Base-by-base conservation (phyloP, 2,888 invertebrate species). In the Zaprionus lineosus region DNA sequence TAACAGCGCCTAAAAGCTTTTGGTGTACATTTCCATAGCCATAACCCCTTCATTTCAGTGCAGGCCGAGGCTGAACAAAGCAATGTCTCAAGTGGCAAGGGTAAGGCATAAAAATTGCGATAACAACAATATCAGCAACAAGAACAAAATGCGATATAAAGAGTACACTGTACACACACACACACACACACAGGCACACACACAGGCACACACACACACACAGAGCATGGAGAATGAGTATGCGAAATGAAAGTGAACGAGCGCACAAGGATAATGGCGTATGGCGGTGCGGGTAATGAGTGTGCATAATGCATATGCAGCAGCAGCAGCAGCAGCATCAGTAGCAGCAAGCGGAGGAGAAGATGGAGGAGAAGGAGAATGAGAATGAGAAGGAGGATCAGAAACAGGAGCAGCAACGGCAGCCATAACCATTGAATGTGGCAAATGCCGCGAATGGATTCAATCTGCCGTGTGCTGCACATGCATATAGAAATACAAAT, bases 231-330 rank as follows among this genome's bases (percentile, higher is more conserved):
- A 62, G 66, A 62, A 55, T 68, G 65, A 56, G 73, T 73, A 78
- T 74, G 83, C 62, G 65, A 84, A 83, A 83, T 83, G 86, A 86
- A 83, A 83, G 82, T 83, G 86, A 86, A 84, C 83, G 82, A 84
- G 84, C 74, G 82, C 74, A 84, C 82, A 85, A 83, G 86, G 75
- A 83, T 84, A 85, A 83, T 84, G 77, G 72, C 53, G 47, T 46
- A 51, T 53, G 58, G 60, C 56, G 74, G 79, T 74, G 67, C 59
- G 86, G 82, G 81, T 83, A 83, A 83, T 83, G 82, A 83, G 79
- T 84, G 84, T 68, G 86, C 84, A 82, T 82, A 82, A 82, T 82
- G 86, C 82, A 85, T 84, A 76, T 77, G 74, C 74, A 81, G 60
- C 73, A 83, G 76, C 48, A 79, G 53, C 57, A 50, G 48, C 15